Evolutionary conservation across 2,113 vertebrate species (phyloP).

Genomic region (Numida meleagris): DNA sequence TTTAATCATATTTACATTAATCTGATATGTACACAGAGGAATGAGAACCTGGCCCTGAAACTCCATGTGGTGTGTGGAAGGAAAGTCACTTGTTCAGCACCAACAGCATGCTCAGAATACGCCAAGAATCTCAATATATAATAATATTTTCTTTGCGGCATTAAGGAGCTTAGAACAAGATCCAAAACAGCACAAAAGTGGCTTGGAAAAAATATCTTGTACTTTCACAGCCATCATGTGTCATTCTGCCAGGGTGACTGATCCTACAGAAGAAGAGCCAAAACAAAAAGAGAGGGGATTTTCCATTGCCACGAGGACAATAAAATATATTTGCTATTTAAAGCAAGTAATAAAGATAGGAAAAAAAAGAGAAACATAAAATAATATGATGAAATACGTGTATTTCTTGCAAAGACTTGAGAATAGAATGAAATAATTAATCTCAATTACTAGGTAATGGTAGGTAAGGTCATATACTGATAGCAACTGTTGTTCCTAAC

Average conservation of each 20-base stretch:
- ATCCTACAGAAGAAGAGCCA: slow-evolving; percentile 24
- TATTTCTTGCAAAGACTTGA: not conserved
- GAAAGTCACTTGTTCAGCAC: not conserved
- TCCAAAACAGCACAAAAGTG: slow-evolving; percentile 6
- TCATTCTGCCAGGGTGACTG: slow-evolving; percentile 28
- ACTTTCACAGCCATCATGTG: not conserved
- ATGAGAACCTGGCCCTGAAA: not conserved
- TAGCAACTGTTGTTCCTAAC: not conserved
- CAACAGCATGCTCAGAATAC: not conserved
- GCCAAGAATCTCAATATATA: slow-evolving; percentile 60
- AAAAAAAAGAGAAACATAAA: not conserved
- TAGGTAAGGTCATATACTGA: not conserved
- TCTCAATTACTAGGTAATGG: not conserved
- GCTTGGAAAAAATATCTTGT: slow-evolving; percentile 24
- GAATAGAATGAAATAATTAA: not conserved
- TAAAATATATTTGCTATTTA: slow-evolving; percentile 5
- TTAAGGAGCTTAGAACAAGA: slow-evolving; percentile 24
- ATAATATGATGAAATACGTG: accelerated
- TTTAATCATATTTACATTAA: not conserved
- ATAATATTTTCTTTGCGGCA: slow-evolving; percentile 13
- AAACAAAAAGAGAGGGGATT: slow-evolving; percentile 23
- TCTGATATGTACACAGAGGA: not conserved
- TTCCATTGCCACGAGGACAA: slow-evolving; percentile 12
- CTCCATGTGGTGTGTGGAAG: not conserved
- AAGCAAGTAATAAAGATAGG: not conserved